These are phyloP conservation scores for Myotis daubentonii DNA, from an alignment of 2,797 vertebrate species.

Conservation along the genomic window DNA sequence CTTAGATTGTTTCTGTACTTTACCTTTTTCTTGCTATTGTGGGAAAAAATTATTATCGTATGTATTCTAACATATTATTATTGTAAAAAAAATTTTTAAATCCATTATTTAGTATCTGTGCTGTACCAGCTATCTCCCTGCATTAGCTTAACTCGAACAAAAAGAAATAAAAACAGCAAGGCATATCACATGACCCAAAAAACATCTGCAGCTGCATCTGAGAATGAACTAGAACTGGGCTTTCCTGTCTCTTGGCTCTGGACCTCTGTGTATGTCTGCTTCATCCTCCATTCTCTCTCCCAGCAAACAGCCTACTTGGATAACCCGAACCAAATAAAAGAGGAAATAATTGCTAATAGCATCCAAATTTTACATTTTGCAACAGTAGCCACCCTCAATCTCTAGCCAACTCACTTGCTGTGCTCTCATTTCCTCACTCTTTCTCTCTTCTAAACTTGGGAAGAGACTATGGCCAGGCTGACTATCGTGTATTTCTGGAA, in stretches of 20 bases:
- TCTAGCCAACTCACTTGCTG: neutral
- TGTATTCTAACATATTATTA: neutral
- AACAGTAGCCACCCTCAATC: neutral
- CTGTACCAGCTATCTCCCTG: neutral
- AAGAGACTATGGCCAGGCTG: neutral
- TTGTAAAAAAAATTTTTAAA: neutral
- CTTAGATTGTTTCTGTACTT: neutral
- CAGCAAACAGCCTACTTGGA: neutral
- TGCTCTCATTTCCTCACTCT: neutral
- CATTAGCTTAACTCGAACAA: neutral
- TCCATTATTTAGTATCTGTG: neutral
- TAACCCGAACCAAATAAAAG: conserved; percentile 16
- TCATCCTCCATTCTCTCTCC: neutral
- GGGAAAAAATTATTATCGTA: neutral
- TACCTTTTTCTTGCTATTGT: neutral
- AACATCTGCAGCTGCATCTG: neutral
- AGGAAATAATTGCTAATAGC: neutral
- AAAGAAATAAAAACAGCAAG: neutral
- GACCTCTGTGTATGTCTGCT: neutral
- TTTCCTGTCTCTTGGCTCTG: neutral
- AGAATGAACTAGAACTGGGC: neutral
- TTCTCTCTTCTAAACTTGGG: neutral
- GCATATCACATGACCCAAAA: neutral
- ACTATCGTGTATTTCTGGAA: neutral
- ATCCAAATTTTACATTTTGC: neutral